These are phyloP conservation scores for Heteractis magnifica DNA, from an alignment of 92 coral and sea anemone species.

Conservation along the genomic window DNA sequence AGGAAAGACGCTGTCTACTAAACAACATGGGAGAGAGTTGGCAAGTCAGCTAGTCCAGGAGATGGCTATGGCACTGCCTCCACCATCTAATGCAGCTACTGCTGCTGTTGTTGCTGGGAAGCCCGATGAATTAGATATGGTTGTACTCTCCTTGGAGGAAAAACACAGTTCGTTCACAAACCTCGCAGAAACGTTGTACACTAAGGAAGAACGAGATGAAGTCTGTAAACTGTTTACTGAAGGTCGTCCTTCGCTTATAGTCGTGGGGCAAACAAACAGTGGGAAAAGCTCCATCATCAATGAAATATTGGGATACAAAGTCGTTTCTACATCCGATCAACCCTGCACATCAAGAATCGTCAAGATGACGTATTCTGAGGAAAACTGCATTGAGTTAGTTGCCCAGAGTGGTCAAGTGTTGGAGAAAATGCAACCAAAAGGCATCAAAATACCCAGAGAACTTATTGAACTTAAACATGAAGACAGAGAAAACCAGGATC, in stretches of 20 bases:
- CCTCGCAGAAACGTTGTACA: slow-evolving; percentile 49
- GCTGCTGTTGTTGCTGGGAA: not conserved
- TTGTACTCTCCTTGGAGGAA: not conserved
- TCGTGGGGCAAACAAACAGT: slow-evolving; percentile 72
- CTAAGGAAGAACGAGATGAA: slow-evolving; percentile 44
- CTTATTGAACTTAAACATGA: slow-evolving; percentile 48
- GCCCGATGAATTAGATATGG: not conserved
- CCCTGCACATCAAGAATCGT: slow-evolving; percentile 74
- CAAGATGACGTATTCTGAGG: slow-evolving; percentile 54
- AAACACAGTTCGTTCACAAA: not conserved
- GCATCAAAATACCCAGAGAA: slow-evolving; percentile 53
- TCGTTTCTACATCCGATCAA: slow-evolving; percentile 63
- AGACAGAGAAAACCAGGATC: slow-evolving; percentile 52
- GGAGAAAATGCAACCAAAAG: slow-evolving; percentile 21
- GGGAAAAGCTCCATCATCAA: slow-evolving; percentile 75
- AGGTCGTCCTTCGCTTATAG: slow-evolving; percentile 58
- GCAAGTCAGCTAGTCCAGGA: slow-evolving; percentile 23
- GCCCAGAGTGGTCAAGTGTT: slow-evolving; percentile 21
- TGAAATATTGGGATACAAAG: slow-evolving; percentile 50
- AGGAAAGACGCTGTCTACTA: slow-evolving; percentile 10
- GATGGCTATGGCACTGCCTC: slow-evolving; percentile 11
- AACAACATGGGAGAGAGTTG: slow-evolving; percentile 22
- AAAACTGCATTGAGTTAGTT: slow-evolving; percentile 46
- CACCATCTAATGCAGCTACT: not conserved
- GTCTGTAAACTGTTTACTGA: slow-evolving; percentile 46